phyloP scores from a whole-genome alignment of 2,797 vertebrate species.

The Hapalemur alaotrensis region DNA sequence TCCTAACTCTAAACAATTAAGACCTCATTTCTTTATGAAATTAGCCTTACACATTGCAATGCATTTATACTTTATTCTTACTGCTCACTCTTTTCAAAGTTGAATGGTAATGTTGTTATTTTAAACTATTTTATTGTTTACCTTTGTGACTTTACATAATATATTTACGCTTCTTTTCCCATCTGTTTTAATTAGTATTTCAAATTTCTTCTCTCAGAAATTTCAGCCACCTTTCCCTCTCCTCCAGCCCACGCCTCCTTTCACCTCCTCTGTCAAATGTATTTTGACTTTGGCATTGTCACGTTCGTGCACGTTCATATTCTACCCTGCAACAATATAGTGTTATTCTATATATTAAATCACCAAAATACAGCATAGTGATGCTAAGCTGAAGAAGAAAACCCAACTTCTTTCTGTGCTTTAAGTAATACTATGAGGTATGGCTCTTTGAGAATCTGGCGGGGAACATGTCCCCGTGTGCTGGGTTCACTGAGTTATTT shows the following conservation, averaged over 20 bases:
- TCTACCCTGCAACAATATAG: not conserved
- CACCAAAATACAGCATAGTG: not conserved
- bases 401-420: not conserved
- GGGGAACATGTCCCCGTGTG: not conserved
- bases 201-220: not conserved
- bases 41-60: not conserved
- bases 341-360: constrained; percentile 20
- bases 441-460: not conserved
- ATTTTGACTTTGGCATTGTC: not conserved
- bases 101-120: not conserved
- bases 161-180: not conserved
- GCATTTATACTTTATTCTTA: not conserved
- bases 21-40: not conserved
- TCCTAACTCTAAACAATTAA: not conserved
- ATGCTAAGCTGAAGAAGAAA: not conserved
- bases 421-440: not conserved
- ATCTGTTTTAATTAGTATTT: not conserved
- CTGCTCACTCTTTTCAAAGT: not conserved
- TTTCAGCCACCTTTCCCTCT: not conserved
- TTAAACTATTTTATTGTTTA: not conserved
- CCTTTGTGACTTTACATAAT: not conserved
- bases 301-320: not conserved
- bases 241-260: rapidly evolving
- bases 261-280: not conserved
- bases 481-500: not conserved